Evolutionary conservation across 1,140 invertebrate species (phyloP).

Genomic region (Drosophila fuyamai): DNA sequence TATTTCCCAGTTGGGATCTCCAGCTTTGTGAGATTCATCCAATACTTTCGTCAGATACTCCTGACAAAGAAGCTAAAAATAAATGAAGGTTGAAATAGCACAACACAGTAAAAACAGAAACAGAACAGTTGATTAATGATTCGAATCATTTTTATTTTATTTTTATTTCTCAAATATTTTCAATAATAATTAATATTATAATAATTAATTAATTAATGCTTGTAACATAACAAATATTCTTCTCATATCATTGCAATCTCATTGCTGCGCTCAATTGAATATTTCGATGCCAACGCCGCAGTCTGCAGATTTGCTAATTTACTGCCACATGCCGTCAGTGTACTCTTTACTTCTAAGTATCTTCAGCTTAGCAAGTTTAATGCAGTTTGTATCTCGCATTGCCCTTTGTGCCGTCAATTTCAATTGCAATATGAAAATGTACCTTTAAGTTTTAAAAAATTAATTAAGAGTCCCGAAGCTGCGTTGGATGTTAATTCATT

Average conservation of each 20-base stretch:
- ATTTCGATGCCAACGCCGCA: constrained; percentile 41
- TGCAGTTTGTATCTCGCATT: constrained; percentile 34
- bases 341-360: constrained; percentile 46
- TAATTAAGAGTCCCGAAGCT: constrained; percentile 57
- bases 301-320: constrained; percentile 27
- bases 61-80: too few species aligned
- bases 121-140: constrained; percentile 66
- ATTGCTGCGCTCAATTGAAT: constrained; percentile 61
- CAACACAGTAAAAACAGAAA: too few species aligned
- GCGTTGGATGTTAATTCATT: constrained; percentile 50
- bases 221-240: constrained; percentile 83
- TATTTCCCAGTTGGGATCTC: too few species aligned
- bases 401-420: constrained; percentile 43
- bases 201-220: constrained; percentile 83
- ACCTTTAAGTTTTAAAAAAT: constrained; percentile 59
- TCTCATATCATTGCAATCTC: constrained; percentile 67
- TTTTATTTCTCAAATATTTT: constrained; percentile 84
- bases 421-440: constrained; percentile 71
- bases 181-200: constrained; percentile 84
- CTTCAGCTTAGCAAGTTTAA: constrained; percentile 34
- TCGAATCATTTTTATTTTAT: constrained; percentile 80
- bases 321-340: constrained; percentile 31
- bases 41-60: too few species aligned
- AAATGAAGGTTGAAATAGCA: too few species aligned
- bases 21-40: too few species aligned